Conservation (phyloP, 2,888 invertebrate species). For the Celastrina argiolus region DNA sequence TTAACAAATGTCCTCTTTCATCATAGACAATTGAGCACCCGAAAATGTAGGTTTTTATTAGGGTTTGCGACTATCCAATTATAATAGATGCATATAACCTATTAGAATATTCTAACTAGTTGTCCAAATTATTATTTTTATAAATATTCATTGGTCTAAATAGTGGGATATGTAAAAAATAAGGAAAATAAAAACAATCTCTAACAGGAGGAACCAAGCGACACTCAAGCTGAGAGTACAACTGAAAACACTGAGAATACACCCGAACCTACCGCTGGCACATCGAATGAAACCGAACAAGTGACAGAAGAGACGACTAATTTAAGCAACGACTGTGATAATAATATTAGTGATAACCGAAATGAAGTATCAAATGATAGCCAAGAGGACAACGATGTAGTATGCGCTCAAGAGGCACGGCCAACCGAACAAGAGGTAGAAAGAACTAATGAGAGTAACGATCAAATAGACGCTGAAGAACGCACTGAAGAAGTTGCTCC, state of each 20-base stretch:
- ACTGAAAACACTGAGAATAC: constrained; percentile 63
- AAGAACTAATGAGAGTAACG: constrained; percentile 29
- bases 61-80: background rate
- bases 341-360: constrained; percentile 63
- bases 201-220: constrained; percentile 71
- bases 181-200: constrained; percentile 52
- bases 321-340: constrained; percentile 72
- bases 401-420: constrained; percentile 55
- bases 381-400: constrained; percentile 71
- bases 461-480: constrained; percentile 34
- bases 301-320: constrained; percentile 44
- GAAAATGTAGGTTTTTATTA: constrained; percentile 16
- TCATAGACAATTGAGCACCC: constrained; percentile 60
- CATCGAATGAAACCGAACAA: constrained; percentile 41
- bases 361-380: constrained; percentile 48
- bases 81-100: background rate
- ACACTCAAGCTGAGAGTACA: constrained; percentile 60
- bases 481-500: constrained; percentile 35
- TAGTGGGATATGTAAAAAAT: constrained; percentile 26
- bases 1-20: constrained; percentile 53
- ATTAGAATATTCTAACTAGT: background rate
- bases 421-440: constrained; percentile 17
- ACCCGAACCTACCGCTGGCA: constrained; percentile 63
- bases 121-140: background rate
- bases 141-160: constrained; percentile 15